Percentiles rank a stretch among this genome's conserved stretches.
phyloP scores from a whole-genome alignment of 1,140 invertebrate genomes.

The Delia radicum region DNA sequence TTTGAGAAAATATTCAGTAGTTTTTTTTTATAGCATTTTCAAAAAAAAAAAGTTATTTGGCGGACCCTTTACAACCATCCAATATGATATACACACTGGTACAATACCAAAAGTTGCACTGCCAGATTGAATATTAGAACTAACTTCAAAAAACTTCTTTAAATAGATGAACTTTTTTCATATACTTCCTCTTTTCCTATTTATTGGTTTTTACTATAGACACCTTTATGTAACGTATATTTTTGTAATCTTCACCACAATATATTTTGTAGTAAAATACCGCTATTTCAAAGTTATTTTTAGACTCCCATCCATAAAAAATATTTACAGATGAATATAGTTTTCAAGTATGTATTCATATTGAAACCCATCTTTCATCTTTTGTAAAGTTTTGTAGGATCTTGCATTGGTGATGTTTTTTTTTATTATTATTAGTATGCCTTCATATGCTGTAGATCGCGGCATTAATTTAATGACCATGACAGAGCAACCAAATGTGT shows the following conservation, averaged over 20 bases:
- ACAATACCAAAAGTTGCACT: too few species aligned
- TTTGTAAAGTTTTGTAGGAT: not conserved
- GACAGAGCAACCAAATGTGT: not conserved
- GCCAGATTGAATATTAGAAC: too few species aligned
- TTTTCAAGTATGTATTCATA: not conserved
- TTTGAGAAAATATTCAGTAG: too few species aligned
- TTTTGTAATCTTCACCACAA: not conserved
- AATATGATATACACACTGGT: too few species aligned
- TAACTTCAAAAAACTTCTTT: too few species aligned
- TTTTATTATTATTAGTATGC: not conserved
- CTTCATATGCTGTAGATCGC: not conserved
- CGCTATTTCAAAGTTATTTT: not conserved
- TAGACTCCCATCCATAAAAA: not conserved
- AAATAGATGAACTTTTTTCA: too few species aligned
- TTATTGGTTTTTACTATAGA: too few species aligned
- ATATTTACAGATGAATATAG: not conserved
- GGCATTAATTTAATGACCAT: not conserved
- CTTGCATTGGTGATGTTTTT: not conserved
- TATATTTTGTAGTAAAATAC: not conserved
- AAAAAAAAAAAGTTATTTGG: too few species aligned
- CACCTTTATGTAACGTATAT: too few species aligned
- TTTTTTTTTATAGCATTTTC: too few species aligned
- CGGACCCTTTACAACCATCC: too few species aligned
- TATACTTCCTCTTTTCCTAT: too few species aligned
- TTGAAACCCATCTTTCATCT: constrained; percentile 1